These are phyloP conservation scores for Falco berigora DNA, from an alignment of 2,797 vertebrate species.

Conservation along the genomic window DNA sequence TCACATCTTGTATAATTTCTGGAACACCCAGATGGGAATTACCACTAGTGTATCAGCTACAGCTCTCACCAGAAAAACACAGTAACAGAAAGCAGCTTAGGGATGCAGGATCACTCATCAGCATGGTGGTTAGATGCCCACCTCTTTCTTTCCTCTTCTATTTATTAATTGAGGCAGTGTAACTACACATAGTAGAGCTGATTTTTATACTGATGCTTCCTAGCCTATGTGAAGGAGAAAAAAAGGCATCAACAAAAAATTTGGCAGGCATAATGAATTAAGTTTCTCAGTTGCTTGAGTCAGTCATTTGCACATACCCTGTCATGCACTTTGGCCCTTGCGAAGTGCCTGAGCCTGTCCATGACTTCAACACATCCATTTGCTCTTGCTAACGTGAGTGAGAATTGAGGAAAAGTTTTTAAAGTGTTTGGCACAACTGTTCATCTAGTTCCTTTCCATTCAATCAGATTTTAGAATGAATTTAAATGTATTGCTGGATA, in stretches of 20 bases:
- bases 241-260: not conserved
- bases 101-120: not conserved
- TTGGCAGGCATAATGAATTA: not conserved
- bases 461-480: constrained; percentile 22
- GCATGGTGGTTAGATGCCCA: not conserved
- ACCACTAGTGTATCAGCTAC: not conserved
- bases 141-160: not conserved
- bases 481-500: not conserved
- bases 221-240: not conserved
- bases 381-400: not conserved
- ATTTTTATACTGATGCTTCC: not conserved
- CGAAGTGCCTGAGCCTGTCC: not conserved
- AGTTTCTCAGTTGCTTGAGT: not conserved
- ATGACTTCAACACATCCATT: not conserved
- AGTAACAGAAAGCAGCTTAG: not conserved
- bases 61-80: not conserved
- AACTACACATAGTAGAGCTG: not conserved
- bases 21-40: not conserved
- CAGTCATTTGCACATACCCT: rapidly evolving
- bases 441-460: not conserved
- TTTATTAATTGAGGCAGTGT: not conserved
- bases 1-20: not conserved
- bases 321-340: not conserved
- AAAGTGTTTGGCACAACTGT: not conserved
- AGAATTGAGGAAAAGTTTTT: not conserved